Evolutionary conservation across 2,888 invertebrate species (phyloP), one percentile per base, ranked within the genome.

Genomic region (Drosophila lacicola): DNA sequence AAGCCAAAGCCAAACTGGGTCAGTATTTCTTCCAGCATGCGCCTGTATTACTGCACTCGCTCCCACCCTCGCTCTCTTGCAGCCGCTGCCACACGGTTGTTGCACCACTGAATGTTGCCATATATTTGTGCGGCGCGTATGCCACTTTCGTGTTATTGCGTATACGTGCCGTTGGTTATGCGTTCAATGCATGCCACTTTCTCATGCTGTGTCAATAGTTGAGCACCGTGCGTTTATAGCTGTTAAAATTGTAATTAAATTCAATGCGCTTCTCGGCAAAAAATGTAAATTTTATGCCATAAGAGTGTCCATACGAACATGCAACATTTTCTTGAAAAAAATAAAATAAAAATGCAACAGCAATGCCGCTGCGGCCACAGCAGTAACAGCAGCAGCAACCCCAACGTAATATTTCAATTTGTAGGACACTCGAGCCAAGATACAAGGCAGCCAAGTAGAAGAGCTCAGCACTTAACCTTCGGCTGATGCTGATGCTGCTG

Each of bases 1-100:
- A 89, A 89, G 79, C 78, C 74, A 81, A 86, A 83, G 90, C 85
- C 88, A 87, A 89, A 90, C 80, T 89, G 86, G 90, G 89, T 89
- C 89, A 90, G 72, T 70, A 54, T 56, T 78, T 78, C 78, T 78
- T 78, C 71, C 60, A 54, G 64, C 77, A 60, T 65, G 41, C 66
- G 54, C 75, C 47, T 58, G 25, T 51, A 44, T 46, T 56, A 54
- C 61, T 46, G 56, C 54, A 34, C 53, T 47, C 19, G 33, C 21
- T 13, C 17, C 4, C 34, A 19, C 21, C 33, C 19, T 13, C 17
- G 42, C 53, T 19, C 44, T 54, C 46, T 29, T 25, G 36, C 36
- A 10, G 19, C 14, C 51, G 25, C 47, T 46, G 56, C 78, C 62
- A 33, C 50, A 55, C 42, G 19, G 37, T 39, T 57, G 39, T 17